Conservation (phyloP, 2,888 invertebrate species). For the Limnephilus marmoratus region DNA sequence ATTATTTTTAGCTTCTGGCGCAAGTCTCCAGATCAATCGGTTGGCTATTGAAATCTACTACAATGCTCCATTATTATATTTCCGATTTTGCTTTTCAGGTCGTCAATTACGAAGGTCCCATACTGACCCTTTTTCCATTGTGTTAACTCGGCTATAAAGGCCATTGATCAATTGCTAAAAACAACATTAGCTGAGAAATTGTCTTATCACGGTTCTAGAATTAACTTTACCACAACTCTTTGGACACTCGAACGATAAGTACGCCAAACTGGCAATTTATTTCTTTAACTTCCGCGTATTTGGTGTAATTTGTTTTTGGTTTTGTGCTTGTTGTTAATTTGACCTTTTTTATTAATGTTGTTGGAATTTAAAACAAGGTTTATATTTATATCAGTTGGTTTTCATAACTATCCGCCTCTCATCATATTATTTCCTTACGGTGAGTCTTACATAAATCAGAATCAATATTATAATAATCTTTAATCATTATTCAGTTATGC, state of each 20-base stretch:
- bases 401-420: neutral
- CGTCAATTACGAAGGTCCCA: neutral
- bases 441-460: neutral
- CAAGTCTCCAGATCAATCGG: neutral
- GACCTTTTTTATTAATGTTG: neutral
- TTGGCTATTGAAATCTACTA: neutral
- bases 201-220: neutral
- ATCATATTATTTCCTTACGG: neutral
- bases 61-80: neutral
- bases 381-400: neutral
- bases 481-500: neutral
- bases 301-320: neutral
- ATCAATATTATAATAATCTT: neutral
- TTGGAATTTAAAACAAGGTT: neutral
- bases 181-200: neutral
- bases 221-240: neutral
- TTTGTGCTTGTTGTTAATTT: neutral
- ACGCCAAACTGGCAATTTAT: neutral
- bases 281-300: neutral
- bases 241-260: neutral
- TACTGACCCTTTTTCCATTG: neutral
- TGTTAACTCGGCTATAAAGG: neutral
- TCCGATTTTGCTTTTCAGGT: neutral
- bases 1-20: neutral
- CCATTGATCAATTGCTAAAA: neutral